Percentiles rank a stretch among this genome's conserved stretches.
These are phyloP conservation scores for Verasper variegatus DNA, from an alignment of 2,113 vertebrate species.

Conservation along the genomic window DNA sequence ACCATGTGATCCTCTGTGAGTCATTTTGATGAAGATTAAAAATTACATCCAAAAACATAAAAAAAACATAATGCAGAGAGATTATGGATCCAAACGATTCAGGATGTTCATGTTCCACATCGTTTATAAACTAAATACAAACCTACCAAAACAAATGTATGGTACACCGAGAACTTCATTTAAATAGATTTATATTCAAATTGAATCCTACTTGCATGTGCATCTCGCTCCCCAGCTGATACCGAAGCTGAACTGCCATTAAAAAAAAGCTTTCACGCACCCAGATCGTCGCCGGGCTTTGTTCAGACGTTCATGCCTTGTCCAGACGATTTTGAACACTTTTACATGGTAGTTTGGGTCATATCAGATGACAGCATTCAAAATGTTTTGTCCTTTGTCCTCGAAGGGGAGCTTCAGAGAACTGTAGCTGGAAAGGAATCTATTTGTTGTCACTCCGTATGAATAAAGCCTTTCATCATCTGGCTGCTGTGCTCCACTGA, in stretches of 20 bases:
- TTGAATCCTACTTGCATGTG: constrained; percentile 34
- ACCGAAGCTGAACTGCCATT: constrained; percentile 14
- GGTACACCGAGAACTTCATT: background rate
- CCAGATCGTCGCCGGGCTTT: constrained; percentile 38
- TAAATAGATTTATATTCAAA: constrained; percentile 44
- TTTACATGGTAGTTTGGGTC: constrained; percentile 60
- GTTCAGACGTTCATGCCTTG: constrained; percentile 63
- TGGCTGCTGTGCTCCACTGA: constrained; percentile 67
- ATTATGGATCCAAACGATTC: background rate
- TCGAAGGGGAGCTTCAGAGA: constrained; percentile 65
- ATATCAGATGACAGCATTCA: constrained; percentile 55
- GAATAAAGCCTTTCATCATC: constrained; percentile 82
- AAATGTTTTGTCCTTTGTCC: constrained; percentile 75
- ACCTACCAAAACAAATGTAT: background rate
- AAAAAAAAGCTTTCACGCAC: background rate
- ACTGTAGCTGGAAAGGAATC: constrained; percentile 70
- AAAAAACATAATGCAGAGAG: background rate
- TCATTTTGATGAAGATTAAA: constrained; percentile 12
- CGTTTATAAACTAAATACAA: constrained; percentile 27
- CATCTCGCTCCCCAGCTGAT: constrained; percentile 40
- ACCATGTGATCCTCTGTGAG: background rate
- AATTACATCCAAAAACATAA: background rate
- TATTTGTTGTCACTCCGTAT: constrained; percentile 79
- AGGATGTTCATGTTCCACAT: no score
- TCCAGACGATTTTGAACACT: constrained; percentile 60